Conservation (phyloP, 2,888 invertebrate genomes). For the Drosophila rubida region DNA sequence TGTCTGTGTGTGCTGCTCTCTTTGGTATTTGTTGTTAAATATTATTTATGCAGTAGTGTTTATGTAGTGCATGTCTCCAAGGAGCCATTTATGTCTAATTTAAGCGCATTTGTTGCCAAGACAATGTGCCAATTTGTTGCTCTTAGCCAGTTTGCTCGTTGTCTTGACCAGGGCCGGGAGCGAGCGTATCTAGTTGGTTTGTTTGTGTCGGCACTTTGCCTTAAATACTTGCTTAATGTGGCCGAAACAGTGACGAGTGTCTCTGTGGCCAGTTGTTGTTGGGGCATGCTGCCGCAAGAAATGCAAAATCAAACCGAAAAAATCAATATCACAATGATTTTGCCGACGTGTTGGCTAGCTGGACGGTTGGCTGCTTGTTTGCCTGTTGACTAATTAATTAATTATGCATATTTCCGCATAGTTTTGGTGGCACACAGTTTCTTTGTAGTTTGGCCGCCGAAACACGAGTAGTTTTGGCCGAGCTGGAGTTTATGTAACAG, state of each 20-base stretch:
- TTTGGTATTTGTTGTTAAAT: slow-evolving; percentile 56
- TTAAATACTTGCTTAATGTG: slow-evolving; percentile 27
- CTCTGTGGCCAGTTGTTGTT: neutral
- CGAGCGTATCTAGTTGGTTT: slow-evolving; percentile 10
- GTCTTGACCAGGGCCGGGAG: slow-evolving; percentile 11
- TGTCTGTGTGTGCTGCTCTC: neutral
- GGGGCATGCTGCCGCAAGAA: slow-evolving; percentile 8
- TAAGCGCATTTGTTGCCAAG: slow-evolving; percentile 64
- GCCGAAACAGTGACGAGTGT: slow-evolving; percentile 18
- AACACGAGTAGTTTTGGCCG: slow-evolving; percentile 59
- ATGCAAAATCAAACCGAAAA: slow-evolving; percentile 45
- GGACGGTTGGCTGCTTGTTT: slow-evolving; percentile 5
- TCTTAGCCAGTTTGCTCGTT: slow-evolving; percentile 17
- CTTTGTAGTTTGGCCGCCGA: slow-evolving; percentile 68
- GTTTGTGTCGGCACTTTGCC: slow-evolving; percentile 14
- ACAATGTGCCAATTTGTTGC: slow-evolving; percentile 55
- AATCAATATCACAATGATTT: slow-evolving; percentile 32
- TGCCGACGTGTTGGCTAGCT: neutral
- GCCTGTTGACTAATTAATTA: slow-evolving; percentile 69
- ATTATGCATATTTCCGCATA: slow-evolving; percentile 75
- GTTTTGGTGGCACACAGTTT: slow-evolving; percentile 44
- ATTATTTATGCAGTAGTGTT: slow-evolving; percentile 72
- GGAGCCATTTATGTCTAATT: slow-evolving; percentile 66
- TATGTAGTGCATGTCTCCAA: slow-evolving; percentile 55
- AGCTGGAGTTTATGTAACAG: slow-evolving; percentile 61